A percentile compares a stretch with the other conserved stretches of the same genome.
These are phyloP conservation scores for Akabosia matsudoensis DNA, from an alignment of 1,140 invertebrate genomes.

Conservation along the genomic window DNA sequence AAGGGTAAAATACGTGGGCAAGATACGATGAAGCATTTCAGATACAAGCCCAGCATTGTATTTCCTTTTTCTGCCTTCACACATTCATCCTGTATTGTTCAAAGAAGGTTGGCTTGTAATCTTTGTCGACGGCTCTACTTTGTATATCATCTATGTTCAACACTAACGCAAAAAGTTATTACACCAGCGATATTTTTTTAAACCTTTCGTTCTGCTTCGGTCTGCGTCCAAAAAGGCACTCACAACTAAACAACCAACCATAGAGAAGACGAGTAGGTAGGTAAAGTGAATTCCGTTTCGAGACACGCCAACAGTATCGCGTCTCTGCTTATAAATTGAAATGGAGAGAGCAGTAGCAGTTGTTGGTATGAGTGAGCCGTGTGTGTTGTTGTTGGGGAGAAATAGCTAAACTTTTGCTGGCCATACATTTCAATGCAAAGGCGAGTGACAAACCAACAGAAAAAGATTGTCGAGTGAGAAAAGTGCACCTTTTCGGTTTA, in stretches of 20 bases:
- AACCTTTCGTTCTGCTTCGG: background rate
- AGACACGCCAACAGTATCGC: background rate
- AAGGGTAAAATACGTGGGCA: background rate
- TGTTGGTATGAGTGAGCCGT: background rate
- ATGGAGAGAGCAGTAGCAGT: constrained; percentile 11
- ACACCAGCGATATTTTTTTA: background rate
- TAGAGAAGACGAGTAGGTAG: background rate
- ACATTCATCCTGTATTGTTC: no score
- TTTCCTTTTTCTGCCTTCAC: no score
- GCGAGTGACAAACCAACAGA: background rate
- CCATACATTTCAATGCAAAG: background rate
- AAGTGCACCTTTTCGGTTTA: background rate
- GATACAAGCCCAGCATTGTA: no score
- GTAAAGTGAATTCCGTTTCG: background rate
- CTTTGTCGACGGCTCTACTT: no score
- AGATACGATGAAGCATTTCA: background rate
- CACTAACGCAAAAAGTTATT: no score
- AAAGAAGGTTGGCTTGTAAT: no score
- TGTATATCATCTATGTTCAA: no score
- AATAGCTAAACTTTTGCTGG: background rate
- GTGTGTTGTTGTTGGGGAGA: background rate
- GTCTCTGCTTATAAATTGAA: background rate
- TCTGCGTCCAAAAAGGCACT: background rate
- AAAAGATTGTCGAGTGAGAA: background rate
- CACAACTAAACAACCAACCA: background rate